phyloP scores from a whole-genome alignment of 2,888 invertebrate genomes.

The Callinectes sapidus region DNA sequence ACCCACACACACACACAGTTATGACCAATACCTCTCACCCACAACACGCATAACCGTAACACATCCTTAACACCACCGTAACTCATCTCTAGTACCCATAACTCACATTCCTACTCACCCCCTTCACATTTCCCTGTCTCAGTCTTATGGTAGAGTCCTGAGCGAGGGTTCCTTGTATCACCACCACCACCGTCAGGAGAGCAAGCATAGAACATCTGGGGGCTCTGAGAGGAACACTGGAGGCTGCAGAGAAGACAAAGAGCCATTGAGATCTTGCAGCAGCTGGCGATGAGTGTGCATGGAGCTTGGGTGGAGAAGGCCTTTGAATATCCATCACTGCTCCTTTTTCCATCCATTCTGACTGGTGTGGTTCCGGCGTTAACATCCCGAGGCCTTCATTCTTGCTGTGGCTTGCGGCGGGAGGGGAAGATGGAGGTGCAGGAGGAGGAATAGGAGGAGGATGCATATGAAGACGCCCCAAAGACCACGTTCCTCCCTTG shows the following conservation, averaged over 20 bases:
- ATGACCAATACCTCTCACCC: not conserved
- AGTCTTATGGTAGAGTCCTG: conserved; percentile 10
- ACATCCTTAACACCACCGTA: too few relatives aligned
- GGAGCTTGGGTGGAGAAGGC: not conserved
- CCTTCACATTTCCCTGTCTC: conserved; percentile 6
- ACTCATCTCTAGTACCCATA: too few relatives aligned
- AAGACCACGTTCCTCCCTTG: not conserved
- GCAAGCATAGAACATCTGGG: not conserved
- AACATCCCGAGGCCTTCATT: not conserved
- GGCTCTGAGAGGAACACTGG: not conserved
- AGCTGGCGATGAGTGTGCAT: not conserved
- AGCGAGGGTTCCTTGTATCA: not conserved
- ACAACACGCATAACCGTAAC: not conserved
- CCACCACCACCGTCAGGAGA: not conserved
- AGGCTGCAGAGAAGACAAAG: not conserved
- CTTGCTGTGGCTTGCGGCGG: not conserved
- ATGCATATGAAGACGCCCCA: not conserved
- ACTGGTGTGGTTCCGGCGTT: not conserved
- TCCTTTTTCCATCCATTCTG: not conserved
- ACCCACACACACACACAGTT: not conserved
- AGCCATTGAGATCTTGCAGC: not conserved
- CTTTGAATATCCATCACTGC: not conserved
- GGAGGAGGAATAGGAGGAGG: not conserved
- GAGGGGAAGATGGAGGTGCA: not conserved
- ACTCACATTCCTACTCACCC: not conserved